Percentiles rank a stretch among this genome's conserved stretches.
Evolutionary conservation across 2,797 vertebrate species (phyloP).

Genomic region (Falco rusticolus): DNA sequence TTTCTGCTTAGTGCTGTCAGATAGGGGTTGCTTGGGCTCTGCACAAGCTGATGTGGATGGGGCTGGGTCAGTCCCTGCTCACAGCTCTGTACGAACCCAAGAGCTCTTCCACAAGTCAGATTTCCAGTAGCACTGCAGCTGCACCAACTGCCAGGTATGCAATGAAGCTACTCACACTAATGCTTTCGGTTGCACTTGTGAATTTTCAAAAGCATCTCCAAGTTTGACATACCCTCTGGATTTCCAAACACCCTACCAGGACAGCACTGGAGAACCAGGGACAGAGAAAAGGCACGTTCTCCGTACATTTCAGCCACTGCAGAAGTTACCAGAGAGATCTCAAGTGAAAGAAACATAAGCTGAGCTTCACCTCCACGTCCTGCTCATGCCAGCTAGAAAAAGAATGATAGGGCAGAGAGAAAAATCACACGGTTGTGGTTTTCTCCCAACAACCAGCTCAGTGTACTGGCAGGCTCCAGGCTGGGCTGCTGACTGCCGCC

Average conservation of each 20-base stretch:
- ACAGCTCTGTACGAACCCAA: not conserved
- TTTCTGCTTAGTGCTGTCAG: not conserved
- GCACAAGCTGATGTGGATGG: not conserved
- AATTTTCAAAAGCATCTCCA: not conserved
- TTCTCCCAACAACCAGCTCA: not conserved
- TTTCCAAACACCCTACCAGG: not conserved
- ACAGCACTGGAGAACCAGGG: not conserved
- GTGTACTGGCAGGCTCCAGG: not conserved
- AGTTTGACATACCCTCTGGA: not conserved
- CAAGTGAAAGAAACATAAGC: not conserved
- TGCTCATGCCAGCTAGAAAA: not conserved
- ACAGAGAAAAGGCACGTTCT: not conserved
- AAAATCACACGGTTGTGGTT: not conserved
- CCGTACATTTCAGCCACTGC: not conserved
- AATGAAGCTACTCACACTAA: not conserved
- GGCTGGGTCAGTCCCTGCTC: not conserved
- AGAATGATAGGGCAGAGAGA: not conserved
- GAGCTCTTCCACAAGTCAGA: not conserved
- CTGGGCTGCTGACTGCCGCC: not conserved
- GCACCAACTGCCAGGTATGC: not conserved
- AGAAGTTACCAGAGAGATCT: not conserved
- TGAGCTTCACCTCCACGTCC: not conserved
- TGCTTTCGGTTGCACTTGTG: accelerated
- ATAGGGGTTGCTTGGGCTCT: not conserved
- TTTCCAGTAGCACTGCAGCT: not conserved